Conservation (phyloP, 2,888 invertebrate genomes). For the Seladonia tumulorum region DNA sequence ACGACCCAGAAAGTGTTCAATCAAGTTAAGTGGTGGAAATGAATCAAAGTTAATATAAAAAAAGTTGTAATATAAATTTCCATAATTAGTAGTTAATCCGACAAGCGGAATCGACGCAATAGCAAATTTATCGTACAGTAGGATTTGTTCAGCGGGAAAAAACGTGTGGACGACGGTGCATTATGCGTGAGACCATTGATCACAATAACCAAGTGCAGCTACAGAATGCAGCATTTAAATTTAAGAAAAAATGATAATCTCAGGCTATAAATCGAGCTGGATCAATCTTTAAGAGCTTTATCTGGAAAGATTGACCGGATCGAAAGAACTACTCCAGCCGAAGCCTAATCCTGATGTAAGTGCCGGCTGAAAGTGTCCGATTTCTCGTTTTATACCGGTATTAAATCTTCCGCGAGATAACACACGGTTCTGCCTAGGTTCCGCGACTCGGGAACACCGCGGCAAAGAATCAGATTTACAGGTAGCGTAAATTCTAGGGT, state of each 20-base stretch:
- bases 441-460: neutral
- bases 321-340: constrained; percentile 21
- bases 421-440: constrained; percentile 21
- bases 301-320: constrained; percentile 25
- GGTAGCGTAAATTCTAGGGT: constrained; percentile 67
- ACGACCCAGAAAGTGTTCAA: too few species aligned
- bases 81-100: neutral
- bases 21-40: too few species aligned
- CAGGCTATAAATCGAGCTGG: constrained; percentile 28
- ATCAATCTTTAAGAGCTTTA: constrained; percentile 42
- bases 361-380: constrained; percentile 24
- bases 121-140: neutral
- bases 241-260: constrained; percentile 38
- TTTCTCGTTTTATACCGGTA: constrained; percentile 38
- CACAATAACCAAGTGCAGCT: neutral
- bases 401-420: constrained; percentile 48
- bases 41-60: too few species aligned
- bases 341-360: constrained; percentile 41
- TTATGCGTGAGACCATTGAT: neutral
- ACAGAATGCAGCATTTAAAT: constrained; percentile 13
- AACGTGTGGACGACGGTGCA: neutral
- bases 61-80: neutral
- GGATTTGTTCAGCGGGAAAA: neutral
- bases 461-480: constrained; percentile 50
- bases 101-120: neutral